phyloP scores from a whole-genome alignment of 2,888 invertebrate genomes.

The Idaea aversata region DNA sequence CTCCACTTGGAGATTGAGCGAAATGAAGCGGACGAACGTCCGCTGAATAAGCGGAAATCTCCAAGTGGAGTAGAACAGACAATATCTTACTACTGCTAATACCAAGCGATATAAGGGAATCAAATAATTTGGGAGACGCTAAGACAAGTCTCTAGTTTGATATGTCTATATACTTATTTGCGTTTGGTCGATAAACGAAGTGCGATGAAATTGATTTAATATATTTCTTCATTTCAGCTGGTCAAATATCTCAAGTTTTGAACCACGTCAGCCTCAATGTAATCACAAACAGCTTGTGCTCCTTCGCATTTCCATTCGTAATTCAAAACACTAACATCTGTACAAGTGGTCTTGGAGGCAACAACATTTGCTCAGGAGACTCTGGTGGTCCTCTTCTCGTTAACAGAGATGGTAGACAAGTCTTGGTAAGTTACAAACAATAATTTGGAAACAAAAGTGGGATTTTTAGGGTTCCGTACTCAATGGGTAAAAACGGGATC shows the following conservation, averaged over 20 bases:
- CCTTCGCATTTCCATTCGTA: conserved; percentile 35
- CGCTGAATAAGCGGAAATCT: too few species aligned
- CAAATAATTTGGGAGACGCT: not conserved
- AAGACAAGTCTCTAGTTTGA: not conserved
- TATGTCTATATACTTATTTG: not conserved
- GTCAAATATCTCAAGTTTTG: conserved; percentile 27
- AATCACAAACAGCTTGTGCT: conserved; percentile 46
- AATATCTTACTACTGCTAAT: too few species aligned
- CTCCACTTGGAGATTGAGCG: too few species aligned
- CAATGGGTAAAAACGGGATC: too few species aligned
- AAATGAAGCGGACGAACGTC: too few species aligned
- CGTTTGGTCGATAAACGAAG: too few species aligned
- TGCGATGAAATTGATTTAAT: not conserved
- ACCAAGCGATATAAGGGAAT: not conserved
- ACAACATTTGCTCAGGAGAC: conserved; percentile 47
- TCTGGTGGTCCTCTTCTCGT: conserved; percentile 52
- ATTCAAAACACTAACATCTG: conserved; percentile 47
- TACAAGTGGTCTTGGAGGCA: conserved; percentile 35
- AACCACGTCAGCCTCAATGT: conserved; percentile 43
- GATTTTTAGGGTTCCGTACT: too few species aligned
- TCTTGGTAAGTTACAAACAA: conserved; percentile 17
- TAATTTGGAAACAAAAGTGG: not conserved
- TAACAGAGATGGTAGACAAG: conserved; percentile 15
- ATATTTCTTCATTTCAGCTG: not conserved
- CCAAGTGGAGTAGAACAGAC: too few species aligned